Percentiles rank a stretch among this genome's conserved stretches.
phyloP scores from a whole-genome alignment of 2,888 invertebrate genomes.

The Nyleta sp. region DNA sequence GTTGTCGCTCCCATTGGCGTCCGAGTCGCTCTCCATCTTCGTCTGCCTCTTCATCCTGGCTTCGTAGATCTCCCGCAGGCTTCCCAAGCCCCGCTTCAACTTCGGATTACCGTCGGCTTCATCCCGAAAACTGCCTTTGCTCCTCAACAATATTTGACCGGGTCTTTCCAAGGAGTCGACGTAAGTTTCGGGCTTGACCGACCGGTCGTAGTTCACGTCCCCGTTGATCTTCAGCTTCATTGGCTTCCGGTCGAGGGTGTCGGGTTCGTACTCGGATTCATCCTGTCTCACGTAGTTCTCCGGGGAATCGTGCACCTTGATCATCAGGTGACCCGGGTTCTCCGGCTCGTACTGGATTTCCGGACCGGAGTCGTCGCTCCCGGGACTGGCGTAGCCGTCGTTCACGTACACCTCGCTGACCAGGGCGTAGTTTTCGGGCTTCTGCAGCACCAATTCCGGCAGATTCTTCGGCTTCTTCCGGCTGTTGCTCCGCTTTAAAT shows the following conservation, averaged over 20 bases:
- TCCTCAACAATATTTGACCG: constrained; percentile 86
- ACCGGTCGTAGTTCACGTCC: constrained; percentile 78
- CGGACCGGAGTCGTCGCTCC: constrained; percentile 84
- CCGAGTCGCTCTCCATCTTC: constrained; percentile 43
- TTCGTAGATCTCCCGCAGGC: constrained; percentile 90
- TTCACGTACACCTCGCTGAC: constrained; percentile 92
- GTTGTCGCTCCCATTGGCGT: constrained; percentile 2
- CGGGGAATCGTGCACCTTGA: constrained; percentile 92
- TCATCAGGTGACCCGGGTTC: constrained; percentile 91
- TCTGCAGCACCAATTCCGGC: constrained; percentile 82
- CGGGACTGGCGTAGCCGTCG: constrained; percentile 86
- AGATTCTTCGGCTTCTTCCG: constrained; percentile 74
- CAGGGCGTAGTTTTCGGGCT: constrained; percentile 86
- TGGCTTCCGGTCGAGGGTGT: constrained; percentile 92
- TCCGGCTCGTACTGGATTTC: constrained; percentile 85
- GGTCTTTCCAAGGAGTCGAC: constrained; percentile 85
- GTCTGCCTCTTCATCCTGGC: constrained; percentile 79
- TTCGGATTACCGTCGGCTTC: constrained; percentile 79
- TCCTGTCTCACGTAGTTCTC: constrained; percentile 89
- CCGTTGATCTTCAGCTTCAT: constrained; percentile 83
- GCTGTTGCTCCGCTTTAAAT: constrained; percentile 71
- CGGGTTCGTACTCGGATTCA: constrained; percentile 93
- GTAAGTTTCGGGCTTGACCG: constrained; percentile 79
- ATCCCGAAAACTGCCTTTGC: constrained; percentile 89
- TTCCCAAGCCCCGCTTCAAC: constrained; percentile 85